Evolutionary conservation across 1,140 invertebrate species (phyloP), one percentile per base, ranked within the genome.

Genomic region (Ericerus pela): DNA sequence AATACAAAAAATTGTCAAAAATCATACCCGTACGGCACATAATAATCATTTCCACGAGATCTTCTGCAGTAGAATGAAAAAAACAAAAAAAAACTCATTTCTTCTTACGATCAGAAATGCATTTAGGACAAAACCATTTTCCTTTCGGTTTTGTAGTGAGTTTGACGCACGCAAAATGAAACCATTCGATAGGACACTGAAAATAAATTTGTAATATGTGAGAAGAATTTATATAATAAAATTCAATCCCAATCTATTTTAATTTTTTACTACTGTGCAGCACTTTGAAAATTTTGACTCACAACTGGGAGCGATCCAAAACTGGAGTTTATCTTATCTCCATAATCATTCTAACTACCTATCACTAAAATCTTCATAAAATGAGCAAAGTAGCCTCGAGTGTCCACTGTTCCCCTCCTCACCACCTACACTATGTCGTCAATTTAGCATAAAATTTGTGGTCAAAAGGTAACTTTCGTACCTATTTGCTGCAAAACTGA

Each of bases 141-240:
- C 94, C 96, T 73, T 99, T 99, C 0, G 96, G 96, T 69, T 98
- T 97, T 0, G 85, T 86, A n/a, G 81, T 85, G 27, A 99, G 73
- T 1, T 84, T 85, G 20, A 99, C 95, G 73, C 96, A 99, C 0
- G 88, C 91, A 73, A 99, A 99, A 69, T 99, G 96, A 70, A 99
- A 99, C 96, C 96, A 99, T 72, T 99, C 95, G 61, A 97, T 96
- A 2, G 92, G 91, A 70, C 95, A 98, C 60, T 96, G 73, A 64
- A 93, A 90, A 72, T n/a, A n/a, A n/a, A n/a, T n/a, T n/a, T 97
- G 98, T 94, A 79, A 47, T 24, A 16, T 14, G 8, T 3, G n/a
- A 41, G 5, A 8, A 41, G 20, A 6, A 41, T 8, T 41, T 5
- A 16, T 22, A 47, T 24, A 47, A 47, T 24, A 10, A 10, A 33